These are phyloP conservation scores for Microtus montanus DNA, from an alignment of 2,113 vertebrate genomes.

Conservation along the genomic window DNA sequence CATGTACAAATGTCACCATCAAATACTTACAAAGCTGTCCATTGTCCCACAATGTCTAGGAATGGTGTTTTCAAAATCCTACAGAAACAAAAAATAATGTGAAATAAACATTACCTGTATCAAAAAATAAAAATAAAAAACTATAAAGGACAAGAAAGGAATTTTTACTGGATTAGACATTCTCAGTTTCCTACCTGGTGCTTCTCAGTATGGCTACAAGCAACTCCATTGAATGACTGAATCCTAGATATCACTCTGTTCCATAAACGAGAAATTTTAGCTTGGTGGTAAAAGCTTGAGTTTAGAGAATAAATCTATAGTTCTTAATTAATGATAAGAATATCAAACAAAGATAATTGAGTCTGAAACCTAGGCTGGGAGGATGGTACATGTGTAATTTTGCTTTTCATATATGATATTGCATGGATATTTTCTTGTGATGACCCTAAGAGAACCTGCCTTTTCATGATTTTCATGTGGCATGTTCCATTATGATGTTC, in stretches of 20 bases:
- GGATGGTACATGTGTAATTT: too few relatives aligned
- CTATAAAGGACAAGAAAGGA: background rate
- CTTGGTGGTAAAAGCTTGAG: background rate
- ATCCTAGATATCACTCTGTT: background rate
- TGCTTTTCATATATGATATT: background rate
- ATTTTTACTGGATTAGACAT: background rate
- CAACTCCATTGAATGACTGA: background rate
- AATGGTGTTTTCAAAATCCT: too few relatives aligned
- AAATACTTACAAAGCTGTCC: too few relatives aligned
- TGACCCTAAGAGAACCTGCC: too few relatives aligned
- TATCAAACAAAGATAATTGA: background rate
- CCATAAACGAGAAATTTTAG: background rate
- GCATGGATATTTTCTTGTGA: background rate
- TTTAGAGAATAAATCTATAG: background rate
- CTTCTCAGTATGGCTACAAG: background rate
- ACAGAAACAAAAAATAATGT: too few relatives aligned
- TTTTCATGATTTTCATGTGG: too few relatives aligned
- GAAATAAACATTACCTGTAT: too few relatives aligned
- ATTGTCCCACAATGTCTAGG: too few relatives aligned
- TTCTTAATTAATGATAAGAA: background rate
- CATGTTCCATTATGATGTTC: too few relatives aligned
- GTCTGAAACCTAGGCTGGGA: accelerated
- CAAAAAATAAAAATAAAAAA: background rate
- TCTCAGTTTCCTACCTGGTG: background rate
- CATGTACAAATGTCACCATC: too few relatives aligned